Evolutionary conservation across 2,888 invertebrate species (phyloP), one percentile per base, ranked within the genome.

Genomic region (Phengaris arion): DNA sequence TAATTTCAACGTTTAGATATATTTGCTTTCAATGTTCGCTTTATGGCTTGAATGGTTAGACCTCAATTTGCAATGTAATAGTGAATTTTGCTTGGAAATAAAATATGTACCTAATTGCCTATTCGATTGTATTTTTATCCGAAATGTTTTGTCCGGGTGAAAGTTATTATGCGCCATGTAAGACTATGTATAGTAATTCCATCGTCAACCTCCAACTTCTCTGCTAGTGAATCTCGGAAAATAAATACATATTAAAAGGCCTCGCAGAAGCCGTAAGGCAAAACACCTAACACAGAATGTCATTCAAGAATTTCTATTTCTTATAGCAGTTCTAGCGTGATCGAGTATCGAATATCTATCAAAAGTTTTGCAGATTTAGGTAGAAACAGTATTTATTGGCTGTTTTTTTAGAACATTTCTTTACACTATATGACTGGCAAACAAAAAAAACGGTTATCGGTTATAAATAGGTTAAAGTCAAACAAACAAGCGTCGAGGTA

Each of bases 1-100:
- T 64, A 75, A 75, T 75, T 75, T 74, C 57, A 76, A 76, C 54
- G 51, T 51, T 51, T 35, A 64, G 52, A 22, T 72, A 22, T 72
- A 54, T 54, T 72, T 72, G 72, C 72, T 72, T 72, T 52, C 52
- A 54, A 35, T 72, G 52, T 22, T 12, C 72, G 10, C 15, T 70
- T 70, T 70, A 70, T 70, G 48, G 70, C 48, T 15, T 10, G 7
- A 35, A 64, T 59, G 48, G 52, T 52, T 12, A 52, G 12, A 35
- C 35, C 64, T 4, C 22, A 22, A 64, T 35, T 52, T 52, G 10
- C 52, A 12, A 52, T 9, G 52, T 52, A 10, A 10, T 12, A 2
- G 9, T 5, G 59, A n/a, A 9, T 64, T 45, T 64, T 64, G 7
- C 35, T 64, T 9, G 10, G 12, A 9, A 52, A 52, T 52, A 12